phyloP scores from a whole-genome alignment of 2,888 invertebrate species.

The Cylloceria caligata region DNA sequence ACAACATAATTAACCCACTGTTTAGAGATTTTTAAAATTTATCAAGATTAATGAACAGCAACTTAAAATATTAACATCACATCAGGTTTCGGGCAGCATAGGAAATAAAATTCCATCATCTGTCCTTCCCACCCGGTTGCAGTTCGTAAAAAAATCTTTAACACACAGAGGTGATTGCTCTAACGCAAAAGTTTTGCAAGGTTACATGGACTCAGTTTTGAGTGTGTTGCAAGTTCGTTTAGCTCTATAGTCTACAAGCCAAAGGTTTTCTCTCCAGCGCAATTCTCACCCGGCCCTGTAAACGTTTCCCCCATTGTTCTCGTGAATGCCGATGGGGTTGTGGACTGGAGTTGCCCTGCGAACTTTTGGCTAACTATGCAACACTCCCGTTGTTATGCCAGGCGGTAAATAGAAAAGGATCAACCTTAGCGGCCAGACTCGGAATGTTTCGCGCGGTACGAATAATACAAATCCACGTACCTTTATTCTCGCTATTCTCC shows the following conservation, averaged over 20 bases:
- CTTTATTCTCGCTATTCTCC: too few species aligned
- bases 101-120: too few species aligned
- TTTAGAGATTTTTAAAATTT: background rate
- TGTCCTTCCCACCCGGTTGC: too few species aligned
- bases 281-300: conserved; percentile 27
- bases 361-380: conserved; percentile 51
- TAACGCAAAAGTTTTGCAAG: background rate
- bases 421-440: conserved; percentile 67
- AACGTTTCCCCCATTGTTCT: conserved; percentile 64
- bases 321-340: conserved; percentile 60
- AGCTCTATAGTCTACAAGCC: background rate
- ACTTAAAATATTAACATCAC: background rate
- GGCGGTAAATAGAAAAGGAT: conserved; percentile 70
- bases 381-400: conserved; percentile 18
- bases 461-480: conserved; percentile 71
- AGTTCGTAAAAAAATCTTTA: too few species aligned
- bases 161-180: too few species aligned
- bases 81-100: background rate
- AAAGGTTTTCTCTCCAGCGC: too few species aligned
- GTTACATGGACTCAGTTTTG: conserved; percentile 1
- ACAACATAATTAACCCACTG: too few species aligned
- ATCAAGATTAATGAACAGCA: background rate
- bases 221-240: background rate
- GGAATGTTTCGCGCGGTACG: conserved; percentile 55
- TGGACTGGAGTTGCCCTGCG: conserved; percentile 28